Evolutionary conservation across 2,888 invertebrate species (phyloP).

Genomic region (Allacma fusca): DNA sequence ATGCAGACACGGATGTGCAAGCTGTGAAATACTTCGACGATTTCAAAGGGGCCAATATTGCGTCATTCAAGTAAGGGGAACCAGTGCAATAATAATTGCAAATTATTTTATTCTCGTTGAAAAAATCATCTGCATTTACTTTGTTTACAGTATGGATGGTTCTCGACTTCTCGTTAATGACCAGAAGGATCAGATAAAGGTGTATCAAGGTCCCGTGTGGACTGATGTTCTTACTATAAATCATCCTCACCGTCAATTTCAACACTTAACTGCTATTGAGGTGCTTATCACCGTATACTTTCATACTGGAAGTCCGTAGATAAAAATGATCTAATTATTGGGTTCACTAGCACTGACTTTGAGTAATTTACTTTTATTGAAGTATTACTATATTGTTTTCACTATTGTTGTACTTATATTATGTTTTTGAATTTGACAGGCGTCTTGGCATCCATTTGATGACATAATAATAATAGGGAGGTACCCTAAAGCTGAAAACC

Average conservation of each 20-base stretch:
- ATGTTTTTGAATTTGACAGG: too few species aligned
- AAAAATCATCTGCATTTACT: too few species aligned
- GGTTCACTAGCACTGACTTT: too few species aligned
- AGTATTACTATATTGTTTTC: too few species aligned
- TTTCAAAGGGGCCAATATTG: slow-evolving; percentile 52
- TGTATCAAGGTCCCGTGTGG: slow-evolving; percentile 57
- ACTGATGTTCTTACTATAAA: slow-evolving; percentile 43
- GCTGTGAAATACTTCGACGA: slow-evolving; percentile 37
- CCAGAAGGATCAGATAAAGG: slow-evolving; percentile 56
- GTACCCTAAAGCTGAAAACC: slow-evolving; percentile 46
- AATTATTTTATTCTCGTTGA: too few species aligned
- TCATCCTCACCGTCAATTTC: slow-evolving; percentile 60
- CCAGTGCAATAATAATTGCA: too few species aligned
- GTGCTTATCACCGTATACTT: slow-evolving; percentile 23
- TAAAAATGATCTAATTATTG: too few species aligned
- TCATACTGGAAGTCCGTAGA: too few species aligned
- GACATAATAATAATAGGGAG: slow-evolving; percentile 56
- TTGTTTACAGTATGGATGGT: slow-evolving; percentile 48
- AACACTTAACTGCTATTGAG: slow-evolving; percentile 57
- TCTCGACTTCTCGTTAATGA: slow-evolving; percentile 58
- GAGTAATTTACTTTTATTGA: too few species aligned
- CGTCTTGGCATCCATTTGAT: slow-evolving; percentile 58
- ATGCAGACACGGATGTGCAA: background rate
- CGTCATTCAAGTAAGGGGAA: slow-evolving; percentile 48
- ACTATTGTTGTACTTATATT: too few species aligned